Evolutionary conservation across 2,113 vertebrate genomes (phyloP), one percentile per base, ranked within the genome.

Genomic region (Syngnathus scovelli): DNA sequence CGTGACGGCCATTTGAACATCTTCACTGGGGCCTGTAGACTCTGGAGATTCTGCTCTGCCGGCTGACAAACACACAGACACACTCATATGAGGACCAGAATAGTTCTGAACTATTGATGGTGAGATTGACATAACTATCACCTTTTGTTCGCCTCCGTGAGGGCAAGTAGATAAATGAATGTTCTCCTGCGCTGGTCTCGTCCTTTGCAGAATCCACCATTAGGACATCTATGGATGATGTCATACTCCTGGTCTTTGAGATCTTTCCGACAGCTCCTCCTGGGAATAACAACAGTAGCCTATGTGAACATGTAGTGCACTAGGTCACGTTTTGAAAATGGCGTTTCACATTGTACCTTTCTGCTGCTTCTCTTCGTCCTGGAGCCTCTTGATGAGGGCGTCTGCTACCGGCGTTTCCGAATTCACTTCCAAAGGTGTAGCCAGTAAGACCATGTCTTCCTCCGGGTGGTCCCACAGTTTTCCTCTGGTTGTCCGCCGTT

Each of bases 81-180:
- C 18, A 13, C 27, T 33, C 27, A 7, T 1, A 36, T 78, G 74
- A 66, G 49, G 49, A 12, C 13, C 7, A 58, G 5, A 4, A 1
- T 6, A 2, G 7, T 54, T 43, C 27, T 12, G 15, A 5, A 18
- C 18, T 1, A 2, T 44, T 9, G 6, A 6, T 41, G 3, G 15
- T 21, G 11, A 5, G 46, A 36, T 1, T 0, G 39, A 61, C 2
- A 6, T 33, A 1, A 0, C 0, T 36, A 74, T 77, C 84, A 98
- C 96, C 94, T 95, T 92, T 93, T 16, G 78, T 74, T 88, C 87
- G 92, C 68, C 89, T 80, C 55, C 92, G 81, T 68, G 93, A 90
- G 63, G 93, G 89, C 27, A 94, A 92, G 82, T 92, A 93, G 67
- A 87, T 79, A 71, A 92, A 92, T 6, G 92, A 72, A 15, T 91